A percentile compares a stretch with the other conserved stretches of the same genome.
Evolutionary conservation across 2,888 invertebrate species (phyloP).

Genomic region (Mimachlamys varia): DNA sequence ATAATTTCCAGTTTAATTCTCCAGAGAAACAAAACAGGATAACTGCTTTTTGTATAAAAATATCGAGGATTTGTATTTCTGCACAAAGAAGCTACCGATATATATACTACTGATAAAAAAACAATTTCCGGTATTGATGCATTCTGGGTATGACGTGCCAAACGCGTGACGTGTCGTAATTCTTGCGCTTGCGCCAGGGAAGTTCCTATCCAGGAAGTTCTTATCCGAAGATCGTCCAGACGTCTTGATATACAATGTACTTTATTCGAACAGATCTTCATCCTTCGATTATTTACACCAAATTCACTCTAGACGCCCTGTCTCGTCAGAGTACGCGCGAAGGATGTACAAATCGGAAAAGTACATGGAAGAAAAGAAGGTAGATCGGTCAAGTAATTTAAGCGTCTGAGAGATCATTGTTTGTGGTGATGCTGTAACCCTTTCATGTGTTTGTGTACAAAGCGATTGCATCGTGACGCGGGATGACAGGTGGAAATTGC

Average conservation of each 20-base stretch:
- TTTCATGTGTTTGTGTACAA: not conserved
- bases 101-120: too few relatives aligned
- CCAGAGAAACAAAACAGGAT: too few relatives aligned
- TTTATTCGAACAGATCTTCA: not conserved
- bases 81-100: not conserved
- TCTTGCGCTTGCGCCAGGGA: not conserved
- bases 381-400: not conserved
- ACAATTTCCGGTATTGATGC: not conserved
- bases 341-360: conserved; percentile 20
- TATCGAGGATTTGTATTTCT: not conserved
- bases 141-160: not conserved
- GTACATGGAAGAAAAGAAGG: conserved; percentile 28
- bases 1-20: too few relatives aligned
- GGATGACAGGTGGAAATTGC: conserved; percentile 7
- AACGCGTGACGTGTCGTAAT: not conserved
- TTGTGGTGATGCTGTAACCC: not conserved
- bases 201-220: not conserved
- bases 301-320: not conserved
- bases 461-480: conserved; percentile 9
- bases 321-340: not conserved
- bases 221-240: not conserved
- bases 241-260: not conserved
- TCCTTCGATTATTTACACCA: not conserved
- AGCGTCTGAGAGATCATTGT: conserved; percentile 5
- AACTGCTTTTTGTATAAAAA: too few relatives aligned